These are phyloP conservation scores for Sinocyclocheilus grahami DNA, from an alignment of 2,113 vertebrate genomes.

Conservation along the genomic window DNA sequence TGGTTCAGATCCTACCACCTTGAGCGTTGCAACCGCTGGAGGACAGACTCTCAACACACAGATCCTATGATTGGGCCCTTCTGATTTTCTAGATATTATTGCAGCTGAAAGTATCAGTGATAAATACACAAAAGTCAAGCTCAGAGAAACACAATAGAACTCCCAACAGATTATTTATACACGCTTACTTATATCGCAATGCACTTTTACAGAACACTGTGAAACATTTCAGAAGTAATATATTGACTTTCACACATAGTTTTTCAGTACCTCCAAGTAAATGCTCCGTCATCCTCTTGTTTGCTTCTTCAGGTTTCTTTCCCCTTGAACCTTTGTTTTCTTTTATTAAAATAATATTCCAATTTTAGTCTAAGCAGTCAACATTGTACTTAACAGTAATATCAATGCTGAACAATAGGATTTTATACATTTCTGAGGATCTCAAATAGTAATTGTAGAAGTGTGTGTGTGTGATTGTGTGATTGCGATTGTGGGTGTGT, in stretches of 20 bases:
- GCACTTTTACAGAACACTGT: conserved; percentile 50
- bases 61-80: background rate
- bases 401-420: background rate
- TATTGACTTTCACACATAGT: background rate
- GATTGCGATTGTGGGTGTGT: background rate
- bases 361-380: conserved; percentile 1
- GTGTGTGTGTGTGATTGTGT: background rate
- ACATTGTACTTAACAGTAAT: background rate
- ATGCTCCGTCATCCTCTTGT: background rate
- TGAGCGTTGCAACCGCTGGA: conserved; percentile 55
- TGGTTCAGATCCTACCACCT: conserved; percentile 85
- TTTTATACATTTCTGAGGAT: background rate
- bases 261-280: conserved; percentile 17
- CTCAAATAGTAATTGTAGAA: background rate
- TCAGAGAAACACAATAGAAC: conserved; percentile 14
- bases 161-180: conserved; percentile 40
- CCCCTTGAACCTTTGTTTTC: background rate
- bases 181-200: conserved; percentile 12
- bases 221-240: conserved; percentile 29
- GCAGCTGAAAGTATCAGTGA: background rate
- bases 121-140: background rate
- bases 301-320: background rate
- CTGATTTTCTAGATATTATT: background rate
- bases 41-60: conserved; percentile 9
- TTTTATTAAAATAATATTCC: conserved; percentile 3